Base-by-base conservation (phyloP, 2,113 vertebrate species). In the Henicopernis longicauda region DNA sequence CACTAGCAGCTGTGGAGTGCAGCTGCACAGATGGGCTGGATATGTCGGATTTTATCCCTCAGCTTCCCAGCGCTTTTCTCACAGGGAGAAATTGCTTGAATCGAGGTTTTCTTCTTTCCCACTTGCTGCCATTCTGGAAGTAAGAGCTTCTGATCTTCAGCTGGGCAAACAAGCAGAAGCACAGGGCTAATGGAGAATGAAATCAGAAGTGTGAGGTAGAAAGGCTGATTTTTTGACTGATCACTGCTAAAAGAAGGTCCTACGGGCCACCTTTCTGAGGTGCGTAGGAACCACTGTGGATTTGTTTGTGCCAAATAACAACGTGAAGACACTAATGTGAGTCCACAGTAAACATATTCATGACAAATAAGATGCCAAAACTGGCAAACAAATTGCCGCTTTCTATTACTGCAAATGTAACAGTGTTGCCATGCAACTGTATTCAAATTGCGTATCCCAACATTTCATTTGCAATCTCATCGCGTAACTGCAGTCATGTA, bases 11-110 rank as follows among this genome's bases (percentile, higher is more conserved):
- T 97, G 95, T 54, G 70, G 73, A 86, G 69, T 82, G 73, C 89
- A 96, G 94, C 89, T 96, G 93, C 91, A 92, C 80, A 66, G 83
- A 82, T 78, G 86, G 80, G 58, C 86, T 76, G 70, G 84, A 79
- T 57, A 89, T 13, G 73, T 82, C 7, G 0, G 34, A 89, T 95
- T 93, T 95, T 65, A 82, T 82, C 82, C 27, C 32, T 92, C 89
- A 87, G 81, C 54, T 91, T 89, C 69, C 16, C 34, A 45, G 16
- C 1, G 1, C 22, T 91, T 94, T 86, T 82, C 38, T 82, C 52
- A 34, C 69, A 90, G 44, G n/a, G 86, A 67, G 44, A 83, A 92
- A 66, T 71, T 6, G 8, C 44, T 76, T 67, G 44, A 66, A 52
- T 78, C 6, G 16, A 90, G 23, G 26, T 84, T 90, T 86, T 78